phyloP scores from a whole-genome alignment of 2,113 vertebrate species.

The Felis chaus region DNA sequence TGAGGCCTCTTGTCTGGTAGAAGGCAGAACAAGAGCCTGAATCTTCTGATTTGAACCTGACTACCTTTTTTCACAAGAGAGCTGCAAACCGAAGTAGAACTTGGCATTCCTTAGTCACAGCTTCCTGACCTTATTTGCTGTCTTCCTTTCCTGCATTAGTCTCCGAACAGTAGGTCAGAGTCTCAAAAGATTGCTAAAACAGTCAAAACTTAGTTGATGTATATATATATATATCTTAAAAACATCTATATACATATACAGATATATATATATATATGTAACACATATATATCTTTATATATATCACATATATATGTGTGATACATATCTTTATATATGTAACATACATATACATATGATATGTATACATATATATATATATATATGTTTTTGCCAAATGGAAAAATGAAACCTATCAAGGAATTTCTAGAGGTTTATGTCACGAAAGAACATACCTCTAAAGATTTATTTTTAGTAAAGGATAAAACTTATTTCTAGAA shows the following conservation, averaged over 20 bases:
- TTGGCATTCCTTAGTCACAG: background rate
- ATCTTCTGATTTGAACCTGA: background rate
- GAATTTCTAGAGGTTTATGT: background rate
- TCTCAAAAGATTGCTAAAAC: background rate
- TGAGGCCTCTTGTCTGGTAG: background rate
- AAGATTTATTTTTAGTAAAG: conserved; percentile 31
- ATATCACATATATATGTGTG: too few species aligned
- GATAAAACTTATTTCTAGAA: background rate
- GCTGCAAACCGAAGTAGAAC: background rate
- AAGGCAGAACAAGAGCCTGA: background rate
- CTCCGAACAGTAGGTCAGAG: background rate
- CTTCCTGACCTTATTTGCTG: background rate
- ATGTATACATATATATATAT: too few species aligned
- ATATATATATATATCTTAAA: background rate
- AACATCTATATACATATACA: too few species aligned
- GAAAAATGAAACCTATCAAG: background rate
- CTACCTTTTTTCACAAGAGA: background rate
- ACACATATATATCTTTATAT: too few species aligned
- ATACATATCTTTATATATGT: too few species aligned
- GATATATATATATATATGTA: too few species aligned
- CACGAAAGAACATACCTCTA: background rate
- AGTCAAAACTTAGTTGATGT: background rate
- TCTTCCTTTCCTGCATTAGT: background rate
- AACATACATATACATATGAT: too few species aligned
- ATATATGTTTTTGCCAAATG: background rate